Evolutionary conservation across 2,888 invertebrate species (phyloP), one percentile per base, ranked within the genome.

Genomic region (Bellardia bayeri): DNA sequence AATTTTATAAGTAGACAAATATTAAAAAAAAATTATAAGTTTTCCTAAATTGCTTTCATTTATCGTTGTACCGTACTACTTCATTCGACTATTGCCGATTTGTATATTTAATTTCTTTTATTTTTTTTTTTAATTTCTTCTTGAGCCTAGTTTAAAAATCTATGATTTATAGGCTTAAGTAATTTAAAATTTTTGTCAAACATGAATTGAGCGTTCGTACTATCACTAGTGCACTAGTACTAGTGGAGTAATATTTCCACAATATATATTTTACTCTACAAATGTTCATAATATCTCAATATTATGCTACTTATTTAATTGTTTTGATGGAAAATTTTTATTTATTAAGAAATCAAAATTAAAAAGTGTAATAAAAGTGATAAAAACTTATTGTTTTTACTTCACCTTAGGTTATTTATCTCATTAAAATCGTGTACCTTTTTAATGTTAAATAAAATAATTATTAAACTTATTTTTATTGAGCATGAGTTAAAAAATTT

Each of bases 381-480:
- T 7, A 74, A 58, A 61, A 66, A 74, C n/a, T 49, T 74, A 66
- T 66, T 76, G 51, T 76, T 80, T 63, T 69, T 54, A 78, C 79
- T 79, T 85, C 72, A 87, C 79, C 87, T 82, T 69, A 51, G 87
- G 84, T 81, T 78, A 84, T 76, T 84, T 23, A 72, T 81, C 81
- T 75, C 76, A 80, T 84, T 87, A 78, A 72, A 68, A 61, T 76
- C 33, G 75, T 75, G 75, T 68, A 61, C n/a, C 30, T 63, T 69
- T 69, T 11, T 61, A 76, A 75, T 23, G 79, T 64, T 75, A 63
- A 14, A 37, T 82, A 61, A 85, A 71, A 63, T 30, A 51, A 51
- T 37, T 45, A 13, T 63, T 63, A 63, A 63, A 42, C 14, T 9
- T 2, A 45, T 9, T 45, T 45, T 13, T 45, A 37, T 37, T 37